These are phyloP conservation scores for Petrophora chlorosata DNA, from an alignment of 2,888 invertebrate genomes.

Conservation along the genomic window DNA sequence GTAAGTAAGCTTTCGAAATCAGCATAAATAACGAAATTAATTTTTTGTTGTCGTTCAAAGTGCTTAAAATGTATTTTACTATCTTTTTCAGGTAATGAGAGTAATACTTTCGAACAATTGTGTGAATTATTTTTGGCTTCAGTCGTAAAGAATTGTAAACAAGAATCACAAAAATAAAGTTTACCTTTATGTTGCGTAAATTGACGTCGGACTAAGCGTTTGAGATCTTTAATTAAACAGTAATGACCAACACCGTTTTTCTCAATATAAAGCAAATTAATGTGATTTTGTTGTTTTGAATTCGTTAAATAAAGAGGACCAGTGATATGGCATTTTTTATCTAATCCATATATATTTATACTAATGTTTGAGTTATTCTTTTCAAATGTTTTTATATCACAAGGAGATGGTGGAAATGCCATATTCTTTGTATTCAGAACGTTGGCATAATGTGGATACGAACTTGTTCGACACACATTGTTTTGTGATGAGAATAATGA, in stretches of 20 bases:
- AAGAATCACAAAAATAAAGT: conserved; percentile 29
- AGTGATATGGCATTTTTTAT: conserved; percentile 18
- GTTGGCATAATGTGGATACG: conserved; percentile 23
- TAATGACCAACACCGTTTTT: conserved; percentile 22
- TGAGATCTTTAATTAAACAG: conserved; percentile 32
- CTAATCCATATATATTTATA: conserved; percentile 17
- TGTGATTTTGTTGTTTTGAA: conserved; percentile 19
- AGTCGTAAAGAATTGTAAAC: conserved; percentile 27
- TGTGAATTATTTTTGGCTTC: conserved; percentile 4
- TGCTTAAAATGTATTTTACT: conserved; percentile 21
- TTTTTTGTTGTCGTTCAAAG: conserved; percentile 30
- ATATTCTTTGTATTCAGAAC: conserved; percentile 22
- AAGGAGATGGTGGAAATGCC: conserved; percentile 22
- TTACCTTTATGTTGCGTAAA: conserved; percentile 22
- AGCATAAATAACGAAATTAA: conserved; percentile 31
- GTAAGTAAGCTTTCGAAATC: conserved; percentile 26
- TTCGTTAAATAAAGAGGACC: conserved; percentile 28
- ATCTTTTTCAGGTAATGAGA: conserved; percentile 18
- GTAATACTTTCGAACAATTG: background rate
- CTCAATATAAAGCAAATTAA: conserved; percentile 32
- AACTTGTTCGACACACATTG: conserved; percentile 18
- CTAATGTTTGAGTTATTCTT: conserved; percentile 22
- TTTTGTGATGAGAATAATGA: background rate
- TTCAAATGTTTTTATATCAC: conserved; percentile 30
- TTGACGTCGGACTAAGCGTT: conserved; percentile 28